Base-by-base conservation (phyloP, 2,888 invertebrate genomes). In the Eristalis intricaria region DNA sequence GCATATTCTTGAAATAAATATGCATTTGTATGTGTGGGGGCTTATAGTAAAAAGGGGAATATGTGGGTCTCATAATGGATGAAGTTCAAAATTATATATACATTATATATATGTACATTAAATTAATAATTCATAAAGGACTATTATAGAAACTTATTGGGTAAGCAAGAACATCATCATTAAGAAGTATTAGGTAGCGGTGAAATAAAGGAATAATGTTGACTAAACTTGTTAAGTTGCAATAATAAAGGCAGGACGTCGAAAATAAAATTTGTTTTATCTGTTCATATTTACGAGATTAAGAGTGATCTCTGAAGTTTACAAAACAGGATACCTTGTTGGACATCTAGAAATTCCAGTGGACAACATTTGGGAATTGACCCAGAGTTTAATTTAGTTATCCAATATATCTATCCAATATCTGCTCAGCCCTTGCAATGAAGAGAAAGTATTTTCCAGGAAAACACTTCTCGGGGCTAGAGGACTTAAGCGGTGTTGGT, bases 21-120 rank as follows among this genome's bases (percentile, higher is more conserved):
- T 98, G 98, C 92, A 97, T 97, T 94, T 98, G 98, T 97, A 97
- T 93, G 98, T 98, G 93, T 95, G 94, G 75, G 94, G 26, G 43
- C 11, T 26, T 35, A 75, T 8, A 70, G 32, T 29, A 69, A 69
- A 29, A 2, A 19, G n/a, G n/a, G 60, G 15, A 22, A 43, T 60
- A 10, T n/a, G 50, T 22, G 66, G 56, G 19, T 26, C 8, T 11
- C 29, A 22, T 32, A 7, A 15, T 68, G 15, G 26, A 22, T 15
- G 19, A 68, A 66, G 56, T 58, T 65, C 15, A 56, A 74, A 74
- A 65, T 65, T 38, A 58, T 23, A 23, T 26, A 50, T 8, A 19
- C 26, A 60, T 26, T 23, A 32, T 32, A 32, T 32, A 32, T 32
- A 32, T 32, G 5, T 26, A 60, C 60, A 23, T 23, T 60, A 15